Evolutionary conservation across 2,113 vertebrate species (phyloP), one percentile per base, ranked within the genome.

Genomic region (Paramormyrops kingsleyae): DNA sequence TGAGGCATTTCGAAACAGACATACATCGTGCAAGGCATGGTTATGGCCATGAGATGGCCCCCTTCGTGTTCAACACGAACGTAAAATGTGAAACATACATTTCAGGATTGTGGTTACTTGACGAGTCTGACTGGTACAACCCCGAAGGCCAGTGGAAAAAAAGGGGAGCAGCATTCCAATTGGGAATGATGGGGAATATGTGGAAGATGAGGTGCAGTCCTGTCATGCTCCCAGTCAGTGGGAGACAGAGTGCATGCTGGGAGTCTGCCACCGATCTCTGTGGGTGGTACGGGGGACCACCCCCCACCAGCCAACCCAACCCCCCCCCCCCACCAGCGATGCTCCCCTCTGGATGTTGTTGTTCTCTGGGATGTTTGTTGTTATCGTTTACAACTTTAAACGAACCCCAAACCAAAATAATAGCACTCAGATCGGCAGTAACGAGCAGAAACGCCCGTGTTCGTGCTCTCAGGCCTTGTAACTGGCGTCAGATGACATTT

Each of bases 401-500:
- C 50, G 52, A 92, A 93, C 91, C 90, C 92, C 93, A 90, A 93
- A 91, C 91, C 91, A 92, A 92, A 94, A 93, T 93, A 94, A 89
- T 89, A 92, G 66, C 90, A 89, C 92, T 87, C 90, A 89, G 83
- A 50, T 85, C 89, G 74, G 27, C 85, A 89, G 90, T 92, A 86
- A 91, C 92, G 89, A 90, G 90, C 90, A 91, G 66, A 87, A 90
- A 85, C 70, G 70, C 89, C 91, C 66, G 70, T 89, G 93, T 91
- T 90, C 24, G 83, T 10, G 42, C 90, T 90, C 74, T 88, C 24
- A 52, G 84, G 89, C 88, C 88, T 89, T 83, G 89, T 91, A 92
- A 92, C 91, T 87, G 47, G 88, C 84, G 86, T 91, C 91, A 91
- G 56, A 89, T 93, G 91, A 92, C 89, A 91, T 92, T 94, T 92